Conservation (phyloP, 2,797 vertebrate genomes). For the Sylvia borin region DNA sequence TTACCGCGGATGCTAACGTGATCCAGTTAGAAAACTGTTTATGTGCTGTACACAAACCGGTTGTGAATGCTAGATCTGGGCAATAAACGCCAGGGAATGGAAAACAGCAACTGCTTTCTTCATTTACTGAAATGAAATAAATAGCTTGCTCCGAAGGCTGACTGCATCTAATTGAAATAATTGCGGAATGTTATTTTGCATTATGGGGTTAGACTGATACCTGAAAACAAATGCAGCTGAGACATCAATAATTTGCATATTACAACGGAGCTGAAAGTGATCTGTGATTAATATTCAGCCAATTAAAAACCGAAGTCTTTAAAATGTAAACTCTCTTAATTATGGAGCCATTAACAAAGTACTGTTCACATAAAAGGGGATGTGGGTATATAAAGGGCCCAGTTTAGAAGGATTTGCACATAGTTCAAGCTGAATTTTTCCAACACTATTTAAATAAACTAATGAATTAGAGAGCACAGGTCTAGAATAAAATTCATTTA, state of each 20-base stretch:
- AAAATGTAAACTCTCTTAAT: conserved; percentile 40
- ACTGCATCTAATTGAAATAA: conserved; percentile 60
- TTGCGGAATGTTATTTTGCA: conserved; percentile 48
- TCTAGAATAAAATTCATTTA: background rate
- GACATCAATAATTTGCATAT: conserved; percentile 50
- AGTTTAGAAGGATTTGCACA: background rate
- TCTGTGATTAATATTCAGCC: conserved; percentile 51
- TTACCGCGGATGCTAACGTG: conserved; percentile 33
- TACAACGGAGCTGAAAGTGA: conserved; percentile 44
- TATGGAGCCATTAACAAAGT: conserved; percentile 32
- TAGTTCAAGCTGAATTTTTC: background rate
- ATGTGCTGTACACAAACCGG: background rate
- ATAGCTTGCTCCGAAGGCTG: conserved; percentile 34
- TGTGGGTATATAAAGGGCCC: background rate
- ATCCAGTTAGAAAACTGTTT: conserved; percentile 50
- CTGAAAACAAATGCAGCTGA: conserved; percentile 51
- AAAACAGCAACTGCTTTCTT: conserved; percentile 56
- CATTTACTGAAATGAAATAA: conserved; percentile 49
- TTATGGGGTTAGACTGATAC: conserved; percentile 29
- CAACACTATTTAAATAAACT: background rate
- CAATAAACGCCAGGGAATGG: conserved; percentile 54
- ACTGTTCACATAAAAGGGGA: conserved; percentile 25
- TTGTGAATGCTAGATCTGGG: conserved; percentile 25
- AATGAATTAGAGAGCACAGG: background rate
- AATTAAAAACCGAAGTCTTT: conserved; percentile 47